A percentile compares a stretch with the other conserved stretches of the same genome.
These are phyloP conservation scores for Furcula furcula DNA, from an alignment of 2,888 invertebrate species.

Conservation along the genomic window DNA sequence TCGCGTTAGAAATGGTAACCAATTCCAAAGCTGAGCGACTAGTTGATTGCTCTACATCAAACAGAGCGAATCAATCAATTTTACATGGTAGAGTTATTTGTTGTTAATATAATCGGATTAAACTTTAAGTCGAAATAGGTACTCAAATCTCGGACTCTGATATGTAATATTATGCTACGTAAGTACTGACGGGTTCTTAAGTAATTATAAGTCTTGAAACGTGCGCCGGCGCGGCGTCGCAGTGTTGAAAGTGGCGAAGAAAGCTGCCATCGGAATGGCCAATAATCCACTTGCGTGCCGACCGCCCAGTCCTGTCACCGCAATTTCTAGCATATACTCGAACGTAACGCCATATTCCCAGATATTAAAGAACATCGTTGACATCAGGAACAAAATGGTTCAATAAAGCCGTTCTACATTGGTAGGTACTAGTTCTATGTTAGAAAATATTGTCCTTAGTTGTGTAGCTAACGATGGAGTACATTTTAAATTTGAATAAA, in stretches of 20 bases:
- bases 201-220: conserved; percentile 69
- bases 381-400: too few species aligned
- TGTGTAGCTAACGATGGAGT: too few species aligned
- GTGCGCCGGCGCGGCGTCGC: conserved; percentile 47
- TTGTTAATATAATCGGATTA: too few species aligned
- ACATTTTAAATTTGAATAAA: too few species aligned
- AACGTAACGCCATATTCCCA: conserved; percentile 13
- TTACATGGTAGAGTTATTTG: conserved; percentile 30
- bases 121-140: too few species aligned
- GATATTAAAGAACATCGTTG: conserved; percentile 14
- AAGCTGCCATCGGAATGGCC: conserved; percentile 69
- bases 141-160: conserved; percentile 2
- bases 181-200: conserved; percentile 45
- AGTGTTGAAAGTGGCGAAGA: conserved; percentile 75
- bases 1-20: conserved; percentile 29
- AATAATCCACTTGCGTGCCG: conserved; percentile 59
- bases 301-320: conserved; percentile 27
- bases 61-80: conserved; percentile 53
- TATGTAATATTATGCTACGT: conserved; percentile 21
- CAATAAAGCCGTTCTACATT: too few species aligned
- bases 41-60: conserved; percentile 50
- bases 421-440: too few species aligned
- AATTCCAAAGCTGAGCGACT: conserved; percentile 45
- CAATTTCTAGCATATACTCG: conserved; percentile 29
- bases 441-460: too few species aligned